These are phyloP conservation scores for Pteruthius melanotis DNA, from an alignment of 2,113 vertebrate genomes.

Conservation along the genomic window DNA sequence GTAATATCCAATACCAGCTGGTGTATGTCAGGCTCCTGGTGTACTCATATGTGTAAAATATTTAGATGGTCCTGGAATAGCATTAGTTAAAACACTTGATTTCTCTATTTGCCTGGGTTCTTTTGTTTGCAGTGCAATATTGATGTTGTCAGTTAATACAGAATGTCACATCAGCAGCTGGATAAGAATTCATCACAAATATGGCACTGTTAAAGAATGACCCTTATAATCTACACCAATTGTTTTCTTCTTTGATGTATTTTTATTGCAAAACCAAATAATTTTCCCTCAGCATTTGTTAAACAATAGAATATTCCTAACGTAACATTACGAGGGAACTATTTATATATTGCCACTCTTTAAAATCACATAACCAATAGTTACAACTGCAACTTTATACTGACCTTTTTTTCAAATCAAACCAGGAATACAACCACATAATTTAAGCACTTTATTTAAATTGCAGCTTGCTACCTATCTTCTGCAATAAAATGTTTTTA, in stretches of 20 bases:
- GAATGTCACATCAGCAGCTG: neutral
- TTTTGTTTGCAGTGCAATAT: neutral
- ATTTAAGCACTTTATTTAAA: slow-evolving; percentile 1
- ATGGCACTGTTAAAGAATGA: neutral
- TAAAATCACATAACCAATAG: neutral
- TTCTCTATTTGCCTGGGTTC: neutral
- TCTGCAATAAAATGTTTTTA: neutral
- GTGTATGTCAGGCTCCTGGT: neutral
- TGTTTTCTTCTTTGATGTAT: neutral
- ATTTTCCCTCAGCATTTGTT: neutral
- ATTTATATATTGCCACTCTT: neutral
- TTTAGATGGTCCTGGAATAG: neutral
- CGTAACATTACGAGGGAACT: neutral
- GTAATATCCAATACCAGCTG: neutral
- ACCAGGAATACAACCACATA: neutral
- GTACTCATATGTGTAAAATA: neutral
- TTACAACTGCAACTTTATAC: neutral
- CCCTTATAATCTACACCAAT: neutral
- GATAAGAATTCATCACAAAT: neutral
- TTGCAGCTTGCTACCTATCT: neutral
- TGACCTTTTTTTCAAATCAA: neutral
- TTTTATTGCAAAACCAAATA: neutral
- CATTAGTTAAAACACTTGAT: neutral
- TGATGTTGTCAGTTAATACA: neutral
- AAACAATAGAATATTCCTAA: neutral